Base-by-base conservation (phyloP, 2,888 invertebrate species). In the Rhagonycha lutea region DNA sequence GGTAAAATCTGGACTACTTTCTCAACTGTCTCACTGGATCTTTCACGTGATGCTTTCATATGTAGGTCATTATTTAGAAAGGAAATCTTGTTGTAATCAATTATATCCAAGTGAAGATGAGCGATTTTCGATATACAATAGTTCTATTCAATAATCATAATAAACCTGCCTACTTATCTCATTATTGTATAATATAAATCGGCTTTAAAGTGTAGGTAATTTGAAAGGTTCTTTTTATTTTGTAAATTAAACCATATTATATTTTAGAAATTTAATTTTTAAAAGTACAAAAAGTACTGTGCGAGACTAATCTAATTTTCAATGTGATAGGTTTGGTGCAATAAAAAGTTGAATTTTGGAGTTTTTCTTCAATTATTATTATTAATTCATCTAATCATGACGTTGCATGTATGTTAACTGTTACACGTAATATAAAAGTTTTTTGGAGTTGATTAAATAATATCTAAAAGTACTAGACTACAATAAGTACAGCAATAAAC, bases 41-140 rank as follows among this genome's bases (percentile, higher is more conserved):
- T 68, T 74, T 28, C 74, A 72, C 75, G 69, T 72, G 75, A 75
- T 72, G 72, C 28, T 47, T 47, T 61, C n/a, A 60, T 60, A 75
- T 63, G 24, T 68, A 69, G 75, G 75, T 72, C 72, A 75, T 23
- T 69, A 69, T 69, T 63, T 75, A 75, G 75, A 75, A 75, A 75
- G 75, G 75, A 72, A 69, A 69, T 65, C 32, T 71, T 71, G 32
- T 65, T 71, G 68, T 14, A 68, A 68, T 24, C 63, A 65, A 65
- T 65, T 63, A 9, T 47, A n/a, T 47, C 5, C 63, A 65, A 26
- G n/a, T n/a, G 26, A 65, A 24, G 63, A 65, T 65, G 23, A 4
- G 63, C n/a, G 26, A 65, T 65, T 65, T 65, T 65, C 26, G 3
- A 7, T 14, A 7, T 14, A 26, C 11, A 24, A 12, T 24, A 14